Percentiles rank a stretch among this genome's conserved stretches.
Evolutionary conservation across 1,140 invertebrate genomes (phyloP).

Genomic region (Drosophila arizonae): DNA sequence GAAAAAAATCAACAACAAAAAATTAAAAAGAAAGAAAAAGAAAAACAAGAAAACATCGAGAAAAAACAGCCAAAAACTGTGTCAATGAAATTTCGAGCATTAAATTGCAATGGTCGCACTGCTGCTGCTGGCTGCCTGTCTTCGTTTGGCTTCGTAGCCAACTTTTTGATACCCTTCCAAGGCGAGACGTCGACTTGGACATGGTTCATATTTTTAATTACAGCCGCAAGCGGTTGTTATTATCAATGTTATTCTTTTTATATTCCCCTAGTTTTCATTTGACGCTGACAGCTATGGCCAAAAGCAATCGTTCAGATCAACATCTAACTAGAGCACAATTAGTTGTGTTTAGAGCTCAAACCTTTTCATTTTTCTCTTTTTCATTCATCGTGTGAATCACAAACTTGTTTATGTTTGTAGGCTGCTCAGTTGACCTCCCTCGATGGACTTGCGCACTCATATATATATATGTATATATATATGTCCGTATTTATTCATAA

Average conservation of each 20-base stretch:
- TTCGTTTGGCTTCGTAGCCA: conserved; percentile 2
- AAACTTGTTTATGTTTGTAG: conserved; percentile 54
- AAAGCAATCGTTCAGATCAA: not conserved
- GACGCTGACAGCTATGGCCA: not conserved
- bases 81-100: conserved; percentile 74
- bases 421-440: conserved; percentile 21
- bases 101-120: conserved; percentile 61
- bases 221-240: not conserved
- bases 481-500: conserved; percentile 34
- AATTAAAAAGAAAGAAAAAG: conserved; percentile 4
- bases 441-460: conserved; percentile 12
- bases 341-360: conserved; percentile 3
- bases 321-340: conserved; percentile 18
- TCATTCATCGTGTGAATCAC: conserved; percentile 47
- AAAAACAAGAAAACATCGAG: conserved; percentile 10
- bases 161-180: conserved; percentile 20
- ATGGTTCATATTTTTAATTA: conserved; percentile 1
- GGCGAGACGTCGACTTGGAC: not conserved
- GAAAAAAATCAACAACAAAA: not conserved
- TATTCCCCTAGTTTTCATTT: not conserved
- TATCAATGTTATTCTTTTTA: not conserved
- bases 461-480: conserved; percentile 32
- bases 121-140: conserved; percentile 2
- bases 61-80: conserved; percentile 54
- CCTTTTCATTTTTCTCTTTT: not conserved